These are phyloP conservation scores for Wasmannia auropunctata DNA, from an alignment of 1,140 invertebrate genomes.

Conservation along the genomic window DNA sequence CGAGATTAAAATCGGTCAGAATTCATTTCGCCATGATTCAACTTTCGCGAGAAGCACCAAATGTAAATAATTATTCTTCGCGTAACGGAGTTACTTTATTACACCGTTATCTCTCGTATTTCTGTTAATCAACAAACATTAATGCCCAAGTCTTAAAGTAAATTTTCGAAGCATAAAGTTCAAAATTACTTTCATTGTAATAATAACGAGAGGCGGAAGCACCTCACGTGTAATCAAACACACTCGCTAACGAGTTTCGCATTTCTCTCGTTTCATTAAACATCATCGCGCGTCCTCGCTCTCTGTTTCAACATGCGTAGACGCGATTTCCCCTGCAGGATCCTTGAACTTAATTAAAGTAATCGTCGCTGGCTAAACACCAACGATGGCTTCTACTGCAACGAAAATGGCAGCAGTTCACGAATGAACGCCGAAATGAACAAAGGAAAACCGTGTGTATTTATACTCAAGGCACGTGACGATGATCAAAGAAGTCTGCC, in stretches of 20 bases:
- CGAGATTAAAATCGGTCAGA: neutral
- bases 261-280: slow-evolving; percentile 13
- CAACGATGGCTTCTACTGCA: neutral
- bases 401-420: slow-evolving; percentile 1
- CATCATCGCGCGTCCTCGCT: slow-evolving; percentile 9
- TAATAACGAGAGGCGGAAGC: neutral
- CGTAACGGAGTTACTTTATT: neutral
- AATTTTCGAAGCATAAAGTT: neutral
- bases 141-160: neutral
- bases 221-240: neutral
- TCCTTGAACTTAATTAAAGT: slow-evolving; percentile 44
- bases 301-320: slow-evolving; percentile 2
- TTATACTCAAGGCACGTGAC: slow-evolving; percentile 10
- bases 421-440: slow-evolving; percentile 2
- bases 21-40: neutral
- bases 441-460: neutral
- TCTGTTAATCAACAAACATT: neutral
- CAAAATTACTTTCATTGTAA: neutral
- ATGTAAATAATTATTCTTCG: neutral
- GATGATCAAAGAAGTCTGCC: neutral
- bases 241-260: slow-evolving; percentile 25
- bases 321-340: neutral
- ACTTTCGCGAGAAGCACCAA: neutral
- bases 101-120: neutral
- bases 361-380: slow-evolving; percentile 33